phyloP scores from a whole-genome alignment of 1,140 invertebrate species.

The Aricia agestis region DNA sequence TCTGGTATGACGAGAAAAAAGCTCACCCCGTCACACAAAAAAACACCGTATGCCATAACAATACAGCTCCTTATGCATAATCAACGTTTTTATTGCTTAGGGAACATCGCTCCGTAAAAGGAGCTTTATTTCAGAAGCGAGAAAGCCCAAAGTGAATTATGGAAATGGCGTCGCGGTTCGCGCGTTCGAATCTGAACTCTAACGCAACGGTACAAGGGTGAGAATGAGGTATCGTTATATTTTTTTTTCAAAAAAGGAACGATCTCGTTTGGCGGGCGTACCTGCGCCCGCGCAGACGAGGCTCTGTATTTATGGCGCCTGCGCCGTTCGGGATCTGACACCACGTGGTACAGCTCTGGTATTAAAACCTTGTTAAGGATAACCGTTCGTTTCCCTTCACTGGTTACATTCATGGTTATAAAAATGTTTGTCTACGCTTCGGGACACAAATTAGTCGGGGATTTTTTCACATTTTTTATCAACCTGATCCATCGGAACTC shows the following conservation, averaged over 20 bases:
- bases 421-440: conserved; percentile 36
- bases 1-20: conserved; percentile 72
- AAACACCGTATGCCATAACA: conserved; percentile 33
- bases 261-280: conserved; percentile 73
- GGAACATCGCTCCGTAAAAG: conserved; percentile 55
- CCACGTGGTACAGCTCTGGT: conserved; percentile 58
- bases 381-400: conserved; percentile 62
- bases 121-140: conserved; percentile 72
- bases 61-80: conserved; percentile 35
- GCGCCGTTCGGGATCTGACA: conserved; percentile 35
- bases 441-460: conserved; percentile 28
- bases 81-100: conserved; percentile 29
- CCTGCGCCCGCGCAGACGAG: conserved; percentile 67
- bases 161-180: conserved; percentile 39
- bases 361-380: conserved; percentile 68
- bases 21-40: conserved; percentile 28
- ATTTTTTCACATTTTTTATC: conserved; percentile 5
- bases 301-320: conserved; percentile 72
- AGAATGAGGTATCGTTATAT: conserved; percentile 26
- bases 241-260: conserved; percentile 64
- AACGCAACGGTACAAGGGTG: conserved; percentile 28
- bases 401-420: conserved; percentile 36
- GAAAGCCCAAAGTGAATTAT: conserved; percentile 73
- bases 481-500: not conserved
- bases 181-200: conserved; percentile 37